Conservation (phyloP, 2,113 vertebrate species). For the Panurus biarmicus region DNA sequence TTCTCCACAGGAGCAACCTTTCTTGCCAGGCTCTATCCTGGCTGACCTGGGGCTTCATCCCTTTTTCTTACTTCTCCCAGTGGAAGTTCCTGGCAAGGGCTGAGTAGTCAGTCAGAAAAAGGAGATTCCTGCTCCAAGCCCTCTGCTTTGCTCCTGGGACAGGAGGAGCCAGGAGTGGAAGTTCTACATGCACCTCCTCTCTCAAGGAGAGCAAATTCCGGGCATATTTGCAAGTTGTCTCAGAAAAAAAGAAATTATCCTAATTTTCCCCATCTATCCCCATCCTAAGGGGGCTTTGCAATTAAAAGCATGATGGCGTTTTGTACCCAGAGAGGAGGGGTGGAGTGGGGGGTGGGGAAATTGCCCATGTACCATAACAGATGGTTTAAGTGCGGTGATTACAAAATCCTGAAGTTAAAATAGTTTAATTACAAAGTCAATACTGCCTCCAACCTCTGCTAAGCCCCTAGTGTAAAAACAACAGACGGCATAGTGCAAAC, state of each 20-base stretch:
- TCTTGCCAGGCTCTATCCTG: not conserved
- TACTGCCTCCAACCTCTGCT: slow-evolving; percentile 89
- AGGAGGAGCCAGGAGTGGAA: not conserved
- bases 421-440: slow-evolving; percentile 99
- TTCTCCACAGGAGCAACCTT: not conserved
- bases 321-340: slow-evolving; percentile 13
- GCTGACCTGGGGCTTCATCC: not conserved
- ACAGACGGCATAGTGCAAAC: slow-evolving; percentile 97
- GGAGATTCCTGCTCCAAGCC: not conserved
- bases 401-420: slow-evolving; percentile 98
- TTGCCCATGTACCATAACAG: slow-evolving; percentile 79
- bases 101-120: not conserved
- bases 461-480: slow-evolving; percentile 93
- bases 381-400: slow-evolving; percentile 96
- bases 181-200: accelerated
- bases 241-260: not conserved
- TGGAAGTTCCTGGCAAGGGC: accelerated
- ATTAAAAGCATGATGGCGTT: not conserved
- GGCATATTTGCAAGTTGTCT: not conserved
- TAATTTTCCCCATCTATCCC: not conserved
- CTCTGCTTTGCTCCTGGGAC: not conserved
- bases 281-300: not conserved
- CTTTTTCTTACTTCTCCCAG: not conserved
- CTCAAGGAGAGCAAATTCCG: accelerated
- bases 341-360: slow-evolving; percentile 22